Evolutionary conservation across 2,797 vertebrate species (phyloP).

Genomic region (Poecilia picta): DNA sequence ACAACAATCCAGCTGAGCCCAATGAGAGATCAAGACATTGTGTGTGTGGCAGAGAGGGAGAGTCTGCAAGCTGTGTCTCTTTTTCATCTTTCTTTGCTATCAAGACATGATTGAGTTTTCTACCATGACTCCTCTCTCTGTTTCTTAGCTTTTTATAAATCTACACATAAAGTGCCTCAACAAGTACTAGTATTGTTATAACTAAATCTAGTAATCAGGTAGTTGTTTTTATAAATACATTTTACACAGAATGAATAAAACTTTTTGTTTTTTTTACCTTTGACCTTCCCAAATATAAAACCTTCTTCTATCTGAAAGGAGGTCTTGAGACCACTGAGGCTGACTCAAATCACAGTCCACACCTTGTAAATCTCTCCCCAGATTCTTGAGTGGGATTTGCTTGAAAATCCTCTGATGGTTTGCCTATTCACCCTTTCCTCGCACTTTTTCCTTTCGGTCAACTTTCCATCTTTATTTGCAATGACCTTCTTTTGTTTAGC

Average conservation of each 20-base stretch:
- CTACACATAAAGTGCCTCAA: neutral
- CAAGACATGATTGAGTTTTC: neutral
- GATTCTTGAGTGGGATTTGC: neutral
- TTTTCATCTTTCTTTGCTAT: neutral
- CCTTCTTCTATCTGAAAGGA: neutral
- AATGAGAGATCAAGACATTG: neutral
- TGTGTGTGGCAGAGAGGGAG: slow-evolving; percentile 7
- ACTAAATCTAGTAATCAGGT: neutral
- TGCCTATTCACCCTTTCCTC: neutral
- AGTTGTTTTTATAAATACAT: neutral
- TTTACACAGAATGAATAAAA: neutral
- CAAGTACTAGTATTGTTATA: neutral
- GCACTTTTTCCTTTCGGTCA: neutral
- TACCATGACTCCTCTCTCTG: neutral
- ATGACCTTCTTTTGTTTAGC: neutral
- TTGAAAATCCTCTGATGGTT: neutral
- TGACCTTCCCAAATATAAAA: neutral
- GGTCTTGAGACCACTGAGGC: neutral
- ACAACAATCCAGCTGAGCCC: slow-evolving; percentile 42
- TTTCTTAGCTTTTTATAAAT: neutral
- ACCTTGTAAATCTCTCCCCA: neutral
- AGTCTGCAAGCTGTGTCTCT: neutral
- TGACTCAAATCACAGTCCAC: neutral
- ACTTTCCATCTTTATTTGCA: neutral
- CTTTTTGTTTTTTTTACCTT: neutral